Evolutionary conservation across 2,888 invertebrate species (phyloP).

Genomic region (Drosophila testacea): DNA sequence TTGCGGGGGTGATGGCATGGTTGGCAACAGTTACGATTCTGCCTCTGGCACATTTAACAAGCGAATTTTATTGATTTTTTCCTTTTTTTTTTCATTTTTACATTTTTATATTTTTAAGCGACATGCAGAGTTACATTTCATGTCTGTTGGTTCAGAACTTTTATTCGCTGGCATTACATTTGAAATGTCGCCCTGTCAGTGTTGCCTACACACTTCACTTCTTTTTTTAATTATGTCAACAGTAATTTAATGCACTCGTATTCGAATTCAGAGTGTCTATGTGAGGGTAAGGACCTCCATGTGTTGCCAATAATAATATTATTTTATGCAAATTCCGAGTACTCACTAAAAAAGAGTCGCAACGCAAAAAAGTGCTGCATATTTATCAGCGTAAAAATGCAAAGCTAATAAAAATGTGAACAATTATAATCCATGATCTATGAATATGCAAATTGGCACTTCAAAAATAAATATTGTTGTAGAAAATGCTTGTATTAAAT

Average conservation of each 20-base stretch:
- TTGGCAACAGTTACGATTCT: not conserved
- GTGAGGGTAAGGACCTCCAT: slow-evolving; percentile 17
- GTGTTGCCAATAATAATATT: slow-evolving; percentile 65
- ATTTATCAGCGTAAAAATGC: not conserved
- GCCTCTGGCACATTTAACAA: slow-evolving; percentile 44
- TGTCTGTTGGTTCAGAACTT: not conserved
- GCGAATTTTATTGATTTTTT: slow-evolving; percentile 62
- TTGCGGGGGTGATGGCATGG: not conserved
- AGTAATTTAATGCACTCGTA: slow-evolving; percentile 72
- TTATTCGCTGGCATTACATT: slow-evolving; percentile 17
- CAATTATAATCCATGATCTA: slow-evolving; percentile 1
- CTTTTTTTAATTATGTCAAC: slow-evolving; percentile 66
- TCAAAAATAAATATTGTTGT: not conserved
- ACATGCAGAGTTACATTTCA: slow-evolving; percentile 32
- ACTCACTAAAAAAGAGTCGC: slow-evolving; percentile 29
- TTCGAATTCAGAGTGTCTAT: slow-evolving; percentile 16
- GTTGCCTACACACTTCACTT: slow-evolving; percentile 46
- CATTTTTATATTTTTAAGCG: slow-evolving; percentile 1
- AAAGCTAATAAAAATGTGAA: not conserved
- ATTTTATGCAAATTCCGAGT: slow-evolving; percentile 51
- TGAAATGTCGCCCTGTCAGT: slow-evolving; percentile 19
- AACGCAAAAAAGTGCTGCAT: slow-evolving; percentile 23
- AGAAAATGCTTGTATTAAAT: not conserved
- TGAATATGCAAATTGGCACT: slow-evolving; percentile 7
- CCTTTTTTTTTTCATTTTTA: slow-evolving; percentile 5